phyloP scores from a whole-genome alignment of 2,113 vertebrate species.

The Furnarius figulus region DNA sequence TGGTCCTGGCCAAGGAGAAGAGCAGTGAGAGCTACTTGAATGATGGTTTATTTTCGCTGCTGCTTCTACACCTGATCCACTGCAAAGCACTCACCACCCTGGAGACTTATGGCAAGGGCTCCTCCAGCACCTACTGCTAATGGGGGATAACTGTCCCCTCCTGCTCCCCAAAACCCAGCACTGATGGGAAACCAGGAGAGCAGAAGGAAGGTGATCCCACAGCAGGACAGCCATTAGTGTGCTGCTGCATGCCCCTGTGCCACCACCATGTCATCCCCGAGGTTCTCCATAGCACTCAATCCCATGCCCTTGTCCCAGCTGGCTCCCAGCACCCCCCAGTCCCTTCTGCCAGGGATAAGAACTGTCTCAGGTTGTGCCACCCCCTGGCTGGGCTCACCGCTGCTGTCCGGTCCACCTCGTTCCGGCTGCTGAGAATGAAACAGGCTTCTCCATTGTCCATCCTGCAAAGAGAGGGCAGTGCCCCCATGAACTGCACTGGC shows the following conservation, averaged over 20 bases:
- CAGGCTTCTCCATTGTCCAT: conserved; percentile 88
- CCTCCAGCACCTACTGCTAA: neutral
- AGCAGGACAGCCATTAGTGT: neutral
- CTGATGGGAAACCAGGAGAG: neutral
- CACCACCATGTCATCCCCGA: rapidly evolving
- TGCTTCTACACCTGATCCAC: rapidly evolving
- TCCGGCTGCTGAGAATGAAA: conserved; percentile 85
- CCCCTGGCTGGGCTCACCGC: conserved; percentile 70
- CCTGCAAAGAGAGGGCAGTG: conserved; percentile 44
- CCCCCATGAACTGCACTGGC: rapidly evolving
- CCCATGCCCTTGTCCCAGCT: rapidly evolving
- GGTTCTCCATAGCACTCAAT: rapidly evolving
- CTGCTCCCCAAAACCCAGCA: neutral
- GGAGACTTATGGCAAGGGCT: rapidly evolving
- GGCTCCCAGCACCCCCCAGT: rapidly evolving
- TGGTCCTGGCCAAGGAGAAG: conserved; percentile 74
- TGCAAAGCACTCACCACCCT: rapidly evolving
- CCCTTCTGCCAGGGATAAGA: rapidly evolving
- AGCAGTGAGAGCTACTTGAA: neutral
- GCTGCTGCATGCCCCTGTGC: rapidly evolving
- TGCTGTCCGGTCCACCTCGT: conserved; percentile 83
- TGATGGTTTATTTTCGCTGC: neutral
- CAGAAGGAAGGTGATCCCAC: neutral
- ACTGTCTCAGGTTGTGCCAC: rapidly evolving
- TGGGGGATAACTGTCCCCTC: rapidly evolving